Conservation (phyloP, 1,140 invertebrate species). For the Trissolcus basalis region DNA sequence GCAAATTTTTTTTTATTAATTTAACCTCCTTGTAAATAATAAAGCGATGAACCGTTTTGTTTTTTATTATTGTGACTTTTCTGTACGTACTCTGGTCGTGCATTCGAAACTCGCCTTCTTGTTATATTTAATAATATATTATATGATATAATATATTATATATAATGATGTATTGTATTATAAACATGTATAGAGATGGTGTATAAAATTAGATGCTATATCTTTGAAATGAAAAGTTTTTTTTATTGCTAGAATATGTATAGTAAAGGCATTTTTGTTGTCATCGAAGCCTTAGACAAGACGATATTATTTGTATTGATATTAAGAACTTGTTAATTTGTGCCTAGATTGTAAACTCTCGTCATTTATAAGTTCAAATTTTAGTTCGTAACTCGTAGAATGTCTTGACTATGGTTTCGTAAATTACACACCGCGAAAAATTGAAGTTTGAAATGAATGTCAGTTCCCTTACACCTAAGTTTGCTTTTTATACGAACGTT, state of each 20-base stretch:
- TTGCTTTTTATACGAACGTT: slow-evolving; percentile 48
- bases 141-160: slow-evolving; percentile 63
- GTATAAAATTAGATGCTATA: slow-evolving; percentile 60
- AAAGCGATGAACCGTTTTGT: slow-evolving; percentile 30
- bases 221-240: slow-evolving; percentile 48
- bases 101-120: slow-evolving; percentile 63
- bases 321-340: too few relatives aligned
- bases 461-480: slow-evolving; percentile 32
- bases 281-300: slow-evolving; percentile 39
- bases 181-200: slow-evolving; percentile 58
- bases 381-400: neutral
- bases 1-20: slow-evolving; percentile 56
- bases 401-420: slow-evolving; percentile 46
- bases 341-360: too few relatives aligned
- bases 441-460: slow-evolving; percentile 30
- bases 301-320: slow-evolving; percentile 16
- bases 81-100: slow-evolving; percentile 46
- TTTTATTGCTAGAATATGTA: slow-evolving; percentile 48
- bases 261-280: slow-evolving; percentile 27
- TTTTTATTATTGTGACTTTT: slow-evolving; percentile 45
- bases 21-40: slow-evolving; percentile 67
- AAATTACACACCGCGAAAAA: slow-evolving; percentile 33
- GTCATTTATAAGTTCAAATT: neutral
- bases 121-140: slow-evolving; percentile 63
- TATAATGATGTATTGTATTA: slow-evolving; percentile 58